Evolutionary conservation across 2,113 vertebrate species (phyloP).

Genomic region (Gnathonemus longibarbis): DNA sequence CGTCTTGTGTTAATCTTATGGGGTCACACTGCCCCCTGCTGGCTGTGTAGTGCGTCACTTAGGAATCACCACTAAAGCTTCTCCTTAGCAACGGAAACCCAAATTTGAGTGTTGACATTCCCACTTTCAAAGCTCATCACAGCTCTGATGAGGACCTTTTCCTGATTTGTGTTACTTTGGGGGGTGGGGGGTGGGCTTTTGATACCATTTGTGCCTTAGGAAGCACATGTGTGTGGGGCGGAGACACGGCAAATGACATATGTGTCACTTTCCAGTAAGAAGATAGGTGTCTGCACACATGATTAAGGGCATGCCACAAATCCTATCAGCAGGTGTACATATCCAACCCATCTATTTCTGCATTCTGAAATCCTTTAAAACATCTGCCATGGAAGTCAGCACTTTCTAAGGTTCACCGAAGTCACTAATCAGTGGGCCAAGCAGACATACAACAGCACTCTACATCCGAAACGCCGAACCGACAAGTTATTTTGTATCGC

Average conservation of each 20-base stretch:
- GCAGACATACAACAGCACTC: neutral
- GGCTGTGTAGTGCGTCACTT: neutral
- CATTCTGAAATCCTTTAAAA: neutral
- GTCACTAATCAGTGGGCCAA: neutral
- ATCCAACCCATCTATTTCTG: neutral
- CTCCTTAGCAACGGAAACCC: neutral
- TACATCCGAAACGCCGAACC: neutral
- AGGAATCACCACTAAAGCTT: neutral
- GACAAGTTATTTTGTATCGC: neutral
- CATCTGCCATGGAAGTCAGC: neutral
- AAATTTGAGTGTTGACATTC: neutral
- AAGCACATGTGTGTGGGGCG: conserved; percentile 32
- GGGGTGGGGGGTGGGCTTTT: conserved; percentile 2
- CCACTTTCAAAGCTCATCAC: neutral
- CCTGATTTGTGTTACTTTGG: neutral
- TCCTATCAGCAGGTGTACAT: neutral
- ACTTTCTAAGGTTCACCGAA: neutral
- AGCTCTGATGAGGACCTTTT: neutral
- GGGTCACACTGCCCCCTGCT: neutral
- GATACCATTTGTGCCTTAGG: conserved; percentile 52
- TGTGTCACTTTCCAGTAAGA: neutral
- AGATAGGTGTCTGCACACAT: neutral
- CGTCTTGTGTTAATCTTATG: neutral
- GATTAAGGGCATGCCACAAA: neutral
- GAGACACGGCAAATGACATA: conserved; percentile 24